These are phyloP conservation scores for Cantharis rustica DNA, from an alignment of 2,888 invertebrate genomes.

Conservation along the genomic window DNA sequence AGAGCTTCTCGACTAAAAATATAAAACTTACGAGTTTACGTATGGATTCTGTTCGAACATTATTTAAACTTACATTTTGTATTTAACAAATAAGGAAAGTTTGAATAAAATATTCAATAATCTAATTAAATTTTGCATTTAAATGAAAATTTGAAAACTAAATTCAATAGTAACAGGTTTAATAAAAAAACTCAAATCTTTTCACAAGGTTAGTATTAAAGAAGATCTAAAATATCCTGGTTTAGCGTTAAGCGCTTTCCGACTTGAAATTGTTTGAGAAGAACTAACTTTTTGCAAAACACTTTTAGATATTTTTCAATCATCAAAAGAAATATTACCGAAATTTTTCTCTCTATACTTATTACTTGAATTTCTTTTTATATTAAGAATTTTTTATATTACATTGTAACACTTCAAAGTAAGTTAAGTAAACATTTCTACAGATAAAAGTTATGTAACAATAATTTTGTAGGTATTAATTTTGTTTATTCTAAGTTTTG, in stretches of 20 bases:
- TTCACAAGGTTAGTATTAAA: conserved; percentile 11
- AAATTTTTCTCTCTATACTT: neutral
- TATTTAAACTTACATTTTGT: too few relatives aligned
- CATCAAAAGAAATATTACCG: neutral
- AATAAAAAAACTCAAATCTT: conserved; percentile 20
- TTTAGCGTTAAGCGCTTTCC: neutral
- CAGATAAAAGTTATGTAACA: neutral
- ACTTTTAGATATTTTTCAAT: conserved; percentile 3
- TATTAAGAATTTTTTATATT: neutral
- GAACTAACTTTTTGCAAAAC: conserved; percentile 6
- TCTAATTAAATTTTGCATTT: neutral
- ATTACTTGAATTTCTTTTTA: neutral
- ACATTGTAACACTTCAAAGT: neutral
- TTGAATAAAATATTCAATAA: too few relatives aligned
- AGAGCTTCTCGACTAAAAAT: too few relatives aligned
- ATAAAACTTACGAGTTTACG: too few relatives aligned
- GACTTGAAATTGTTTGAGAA: conserved; percentile 11
- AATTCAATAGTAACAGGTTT: conserved; percentile 6
- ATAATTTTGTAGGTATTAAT: neutral
- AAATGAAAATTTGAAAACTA: neutral
- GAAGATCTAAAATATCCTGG: conserved; percentile 8
- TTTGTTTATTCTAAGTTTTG: neutral
- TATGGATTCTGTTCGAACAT: too few relatives aligned
- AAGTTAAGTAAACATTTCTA: neutral
- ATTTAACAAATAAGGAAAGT: too few relatives aligned